Evolutionary conservation across 2,888 invertebrate genomes (phyloP), one percentile per base, ranked within the genome.

Genomic region (Cryptophagus acutangulus): DNA sequence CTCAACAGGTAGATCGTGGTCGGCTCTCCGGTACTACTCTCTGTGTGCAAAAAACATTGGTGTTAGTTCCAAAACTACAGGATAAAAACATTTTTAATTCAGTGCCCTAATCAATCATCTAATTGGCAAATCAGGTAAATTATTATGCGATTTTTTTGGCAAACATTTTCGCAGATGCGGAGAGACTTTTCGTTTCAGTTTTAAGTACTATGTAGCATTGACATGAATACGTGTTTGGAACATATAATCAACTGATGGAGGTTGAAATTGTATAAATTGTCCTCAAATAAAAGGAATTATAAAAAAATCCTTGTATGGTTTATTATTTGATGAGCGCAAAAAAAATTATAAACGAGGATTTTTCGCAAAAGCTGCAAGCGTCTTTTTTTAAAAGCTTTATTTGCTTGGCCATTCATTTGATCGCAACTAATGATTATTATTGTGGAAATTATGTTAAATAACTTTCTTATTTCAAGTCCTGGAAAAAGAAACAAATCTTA

Each of bases 1-100:
- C 24, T 36, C 50, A 45, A 48, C 49, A 54, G 51, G 50, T 54
- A 50, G 42, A 36, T 26, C 3, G 3, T 26, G 3, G 26, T 26
- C 12, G 26, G n/a, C 3, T n/a, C 9, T 26, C 26, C 10, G n/a
- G 5, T 13, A 26, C 3, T 8, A 13, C 5, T 3, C 3, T 12
- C 26, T 4, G 5, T 26, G n/a, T 13, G 9, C 20, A 6, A 20
- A 20, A 20, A 6, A 8, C 9, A 8, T 20, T 20, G n/a, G n/a
- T n/a, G n/a, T n/a, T n/a, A n/a, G n/a, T n/a, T n/a, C n/a, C n/a
- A n/a, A n/a, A n/a, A n/a, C n/a, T n/a, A n/a, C n/a, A n/a, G n/a
- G n/a, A n/a, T n/a, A n/a, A n/a, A n/a, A n/a, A n/a, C n/a, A n/a
- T n/a, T 9, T 20, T 20, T 20, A 20, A 20, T 20, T 20, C 20